Evolutionary conservation across 2,888 invertebrate species (phyloP), one percentile per base, ranked within the genome.

Genomic region (Agrypnus murinus): DNA sequence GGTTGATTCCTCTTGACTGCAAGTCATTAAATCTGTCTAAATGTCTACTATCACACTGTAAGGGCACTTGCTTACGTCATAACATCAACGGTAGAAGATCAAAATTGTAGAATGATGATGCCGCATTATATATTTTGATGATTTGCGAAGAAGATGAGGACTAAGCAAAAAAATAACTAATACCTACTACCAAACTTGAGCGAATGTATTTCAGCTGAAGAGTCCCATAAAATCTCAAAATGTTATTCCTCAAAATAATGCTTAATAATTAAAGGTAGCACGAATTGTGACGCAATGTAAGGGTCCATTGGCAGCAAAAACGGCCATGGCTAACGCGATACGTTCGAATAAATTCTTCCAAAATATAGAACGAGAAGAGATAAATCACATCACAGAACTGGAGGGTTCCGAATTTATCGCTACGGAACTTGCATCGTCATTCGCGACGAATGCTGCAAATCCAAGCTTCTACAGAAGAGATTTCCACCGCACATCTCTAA

Each of bases 1-100:
- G 71, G 71, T 25, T 12, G 71, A 59, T 71, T 68, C 45, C 59
- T 71, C 46, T 17, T 71, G 6, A 43, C 38, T 45, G 63, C 58
- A 10, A 58, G 19, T 36, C 71, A 64, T 9, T 14, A 53, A 0
- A 2, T 59, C n/a, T 63, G 65, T 17, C 45, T 14, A 19, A 8
- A 59, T 3, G 46, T 67, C 0, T 36, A 59, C 14, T 40, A 64
- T 40, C 32, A 65, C n/a, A 59, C 68, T 1, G 68, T 71, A 34
- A 68, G 50, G 31, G 65, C 32, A 10, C 32, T 67, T 15, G 50
- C 64, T 3, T 50, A 31, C 3, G 31, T 71, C 31, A 15, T 25
- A n/a, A 10, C 17, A 10, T 58, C 67, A n/a, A 55, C 64, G 2
- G 68, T 36, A 1, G 71, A 71, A 65, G 40, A 34, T 10, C 14